Evolutionary conservation across 1,140 invertebrate genomes (phyloP).

Genomic region (Pteromalus puparum): DNA sequence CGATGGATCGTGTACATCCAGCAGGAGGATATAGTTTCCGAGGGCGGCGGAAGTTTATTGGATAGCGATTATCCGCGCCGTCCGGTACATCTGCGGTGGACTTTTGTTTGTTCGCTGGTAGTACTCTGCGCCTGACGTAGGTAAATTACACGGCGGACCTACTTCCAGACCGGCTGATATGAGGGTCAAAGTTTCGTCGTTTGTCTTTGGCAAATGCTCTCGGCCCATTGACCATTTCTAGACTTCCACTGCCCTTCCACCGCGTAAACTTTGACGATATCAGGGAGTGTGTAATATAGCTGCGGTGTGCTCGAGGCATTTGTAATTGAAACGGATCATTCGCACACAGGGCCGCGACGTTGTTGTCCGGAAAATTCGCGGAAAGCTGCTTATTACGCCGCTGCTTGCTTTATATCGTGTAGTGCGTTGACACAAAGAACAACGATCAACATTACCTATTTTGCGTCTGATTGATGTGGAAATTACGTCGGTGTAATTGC

Average conservation of each 20-base stretch:
- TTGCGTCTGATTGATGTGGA: too few species aligned
- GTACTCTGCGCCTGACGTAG: not conserved
- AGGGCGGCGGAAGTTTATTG: not conserved
- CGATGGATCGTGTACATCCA: too few species aligned
- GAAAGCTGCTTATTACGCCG: too few species aligned
- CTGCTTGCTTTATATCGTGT: too few species aligned
- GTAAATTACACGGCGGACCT: slow-evolving; percentile 3
- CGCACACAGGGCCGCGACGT: too few species aligned
- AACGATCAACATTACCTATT: too few species aligned
- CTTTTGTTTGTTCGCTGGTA: not conserved
- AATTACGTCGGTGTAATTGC: too few species aligned
- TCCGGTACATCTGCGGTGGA: slow-evolving; percentile 2
- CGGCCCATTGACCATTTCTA: not conserved
- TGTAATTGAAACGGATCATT: too few species aligned
- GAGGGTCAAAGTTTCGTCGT: slow-evolving; percentile 3
- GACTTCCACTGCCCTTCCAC: not conserved
- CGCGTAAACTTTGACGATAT: not conserved
- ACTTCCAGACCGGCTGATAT: not conserved
- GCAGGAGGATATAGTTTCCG: not conserved
- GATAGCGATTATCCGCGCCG: not conserved
- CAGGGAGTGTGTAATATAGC: not conserved
- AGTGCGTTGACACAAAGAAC: too few species aligned
- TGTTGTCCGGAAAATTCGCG: too few species aligned
- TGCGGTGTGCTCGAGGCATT: too few species aligned
- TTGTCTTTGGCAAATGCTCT: slow-evolving; percentile 4